Conservation (phyloP, 2,113 vertebrate species). For the Tragelaphus imberbis region DNA sequence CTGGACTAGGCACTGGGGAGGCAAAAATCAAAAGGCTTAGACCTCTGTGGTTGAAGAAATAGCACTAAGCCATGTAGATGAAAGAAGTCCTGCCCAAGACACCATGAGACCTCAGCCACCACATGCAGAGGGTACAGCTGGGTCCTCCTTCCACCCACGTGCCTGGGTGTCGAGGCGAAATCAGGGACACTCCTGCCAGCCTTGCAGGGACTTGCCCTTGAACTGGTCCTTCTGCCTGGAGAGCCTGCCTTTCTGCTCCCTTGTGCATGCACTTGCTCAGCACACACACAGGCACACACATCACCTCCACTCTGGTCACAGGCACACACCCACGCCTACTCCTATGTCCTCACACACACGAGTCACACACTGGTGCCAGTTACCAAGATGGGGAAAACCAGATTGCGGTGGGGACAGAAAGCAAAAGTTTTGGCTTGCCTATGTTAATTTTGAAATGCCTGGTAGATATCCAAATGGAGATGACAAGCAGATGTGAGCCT, state of each 20-base stretch:
- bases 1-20: not conserved
- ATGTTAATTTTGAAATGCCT: not conserved
- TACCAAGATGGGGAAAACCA: not conserved
- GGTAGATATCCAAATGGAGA: not conserved
- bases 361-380: not conserved
- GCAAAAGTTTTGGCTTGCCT: not conserved
- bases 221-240: not conserved
- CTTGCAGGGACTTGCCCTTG: slow-evolving; percentile 39
- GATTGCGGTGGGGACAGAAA: slow-evolving; percentile 27
- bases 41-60: not conserved
- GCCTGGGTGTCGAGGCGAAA: not conserved
- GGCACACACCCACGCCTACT: not conserved
- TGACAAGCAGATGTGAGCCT: not conserved
- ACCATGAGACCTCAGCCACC: not conserved
- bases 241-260: slow-evolving; percentile 32
- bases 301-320: not conserved
- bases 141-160: not conserved
- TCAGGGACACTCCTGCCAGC: not conserved
- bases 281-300: not conserved
- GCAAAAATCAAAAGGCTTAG: not conserved
- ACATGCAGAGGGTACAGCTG: not conserved
- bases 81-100: not conserved
- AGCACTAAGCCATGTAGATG: not conserved
- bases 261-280: not conserved
- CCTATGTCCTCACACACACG: not conserved